phyloP scores from a whole-genome alignment of 2,113 vertebrate species.

The Hepsetus odoe region DNA sequence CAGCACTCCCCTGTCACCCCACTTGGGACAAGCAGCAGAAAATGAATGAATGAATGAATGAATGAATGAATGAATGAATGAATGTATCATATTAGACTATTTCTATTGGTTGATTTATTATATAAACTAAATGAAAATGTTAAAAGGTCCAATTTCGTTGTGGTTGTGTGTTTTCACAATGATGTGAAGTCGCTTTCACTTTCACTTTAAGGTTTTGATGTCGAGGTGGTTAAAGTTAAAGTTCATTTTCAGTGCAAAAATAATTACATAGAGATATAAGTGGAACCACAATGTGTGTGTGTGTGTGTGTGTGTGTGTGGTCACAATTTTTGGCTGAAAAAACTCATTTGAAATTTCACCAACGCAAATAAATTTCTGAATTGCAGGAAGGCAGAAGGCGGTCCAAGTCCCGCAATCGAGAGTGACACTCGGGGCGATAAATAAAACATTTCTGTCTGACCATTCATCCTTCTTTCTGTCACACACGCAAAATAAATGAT shows the following conservation, averaged over 20 bases:
- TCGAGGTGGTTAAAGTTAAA: too few species aligned
- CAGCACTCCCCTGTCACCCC: too few species aligned
- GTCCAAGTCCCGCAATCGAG: constrained; percentile 41
- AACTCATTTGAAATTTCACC: constrained; percentile 20
- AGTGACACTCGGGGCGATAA: constrained; percentile 49
- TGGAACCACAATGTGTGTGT: background rate
- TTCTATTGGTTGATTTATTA: background rate
- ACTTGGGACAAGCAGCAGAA: too few species aligned
- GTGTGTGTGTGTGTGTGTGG: too few species aligned
- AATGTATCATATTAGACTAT: too few species aligned
- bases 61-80: too few species aligned
- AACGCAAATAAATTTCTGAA: constrained; percentile 60
- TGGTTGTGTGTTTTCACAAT: too few species aligned
- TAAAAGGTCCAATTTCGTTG: too few species aligned
- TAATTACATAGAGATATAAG: constrained; percentile 4
- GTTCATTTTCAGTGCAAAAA: background rate
- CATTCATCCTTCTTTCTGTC: constrained; percentile 56
- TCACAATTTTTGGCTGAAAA: background rate
- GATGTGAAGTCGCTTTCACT: too few species aligned
- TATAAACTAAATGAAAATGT: background rate
- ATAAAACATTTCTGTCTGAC: constrained; percentile 59
- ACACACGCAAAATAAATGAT: constrained; percentile 54
- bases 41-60: too few species aligned
- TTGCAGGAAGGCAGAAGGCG: constrained; percentile 48
- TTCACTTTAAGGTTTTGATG: too few species aligned